Conservation (phyloP, 2,888 invertebrate species). For the Drosophila koepferae region DNA sequence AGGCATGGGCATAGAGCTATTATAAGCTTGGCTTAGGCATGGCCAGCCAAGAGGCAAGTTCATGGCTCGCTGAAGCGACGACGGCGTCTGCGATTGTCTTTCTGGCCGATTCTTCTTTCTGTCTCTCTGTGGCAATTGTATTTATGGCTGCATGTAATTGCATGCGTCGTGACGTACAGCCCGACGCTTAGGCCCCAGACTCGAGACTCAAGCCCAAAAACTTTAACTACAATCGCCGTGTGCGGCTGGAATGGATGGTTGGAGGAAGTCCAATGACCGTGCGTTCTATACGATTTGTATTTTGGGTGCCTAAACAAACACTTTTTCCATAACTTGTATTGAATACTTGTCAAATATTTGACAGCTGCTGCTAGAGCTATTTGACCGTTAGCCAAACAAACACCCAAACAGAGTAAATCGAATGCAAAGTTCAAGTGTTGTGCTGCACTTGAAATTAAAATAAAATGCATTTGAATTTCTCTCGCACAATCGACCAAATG, state of each 20-base stretch:
- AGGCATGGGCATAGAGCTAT: conserved; percentile 49
- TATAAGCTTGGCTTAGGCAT: conserved; percentile 43
- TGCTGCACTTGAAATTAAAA: conserved; percentile 71
- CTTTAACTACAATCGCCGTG: conserved; percentile 35
- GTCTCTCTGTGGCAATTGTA: conserved; percentile 68
- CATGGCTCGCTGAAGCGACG: conserved; percentile 68
- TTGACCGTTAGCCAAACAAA: conserved; percentile 72
- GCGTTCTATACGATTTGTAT: conserved; percentile 12
- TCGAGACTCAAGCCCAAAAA: background rate
- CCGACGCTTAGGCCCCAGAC: conserved; percentile 23
- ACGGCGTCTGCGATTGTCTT: conserved; percentile 54
- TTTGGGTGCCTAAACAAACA: conserved; percentile 70
- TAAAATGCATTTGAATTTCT: conserved; percentile 64
- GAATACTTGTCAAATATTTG: conserved; percentile 73
- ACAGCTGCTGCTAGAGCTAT: conserved; percentile 38
- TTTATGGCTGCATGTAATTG: conserved; percentile 74
- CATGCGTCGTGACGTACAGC: conserved; percentile 68
- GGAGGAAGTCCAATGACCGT: conserved; percentile 44
- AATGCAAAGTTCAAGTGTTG: conserved; percentile 48
- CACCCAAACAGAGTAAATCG: conserved; percentile 8
- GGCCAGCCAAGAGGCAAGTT: conserved; percentile 75
- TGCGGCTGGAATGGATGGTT: conserved; percentile 32
- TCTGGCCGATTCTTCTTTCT: conserved; percentile 58
- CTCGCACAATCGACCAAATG: conserved; percentile 8
- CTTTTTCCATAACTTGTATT: conserved; percentile 42